A percentile compares a stretch with the other conserved stretches of the same genome.
These are phyloP conservation scores for Shinisaurus crocodilurus DNA, from an alignment of 2,113 vertebrate species.

Conservation along the genomic window DNA sequence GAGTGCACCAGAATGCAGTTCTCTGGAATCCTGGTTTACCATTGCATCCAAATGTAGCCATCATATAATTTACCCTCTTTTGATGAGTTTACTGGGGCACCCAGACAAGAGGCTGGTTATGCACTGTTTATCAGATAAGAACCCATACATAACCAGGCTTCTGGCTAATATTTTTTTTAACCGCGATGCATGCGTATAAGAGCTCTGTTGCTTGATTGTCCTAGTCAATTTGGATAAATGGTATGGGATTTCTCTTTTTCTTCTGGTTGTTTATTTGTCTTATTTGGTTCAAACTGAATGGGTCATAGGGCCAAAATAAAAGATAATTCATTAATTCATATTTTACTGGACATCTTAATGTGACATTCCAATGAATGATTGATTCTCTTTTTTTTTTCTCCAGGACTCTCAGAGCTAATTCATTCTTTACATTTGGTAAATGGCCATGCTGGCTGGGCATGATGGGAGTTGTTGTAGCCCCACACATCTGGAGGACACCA, in stretches of 20 bases:
- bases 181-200: neutral
- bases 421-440: neutral
- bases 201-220: neutral
- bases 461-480: too few relatives aligned
- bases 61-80: too few relatives aligned
- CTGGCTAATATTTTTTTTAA: conserved; percentile 23
- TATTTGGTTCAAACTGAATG: neutral
- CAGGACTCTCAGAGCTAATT: neutral
- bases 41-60: too few relatives aligned
- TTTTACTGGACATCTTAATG: conserved; percentile 17
- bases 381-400: neutral
- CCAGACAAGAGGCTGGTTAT: too few relatives aligned
- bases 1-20: too few relatives aligned
- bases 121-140: neutral
- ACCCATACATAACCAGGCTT: neutral
- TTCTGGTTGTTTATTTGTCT: neutral
- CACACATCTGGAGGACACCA: too few relatives aligned
- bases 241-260: neutral
- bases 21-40: too few relatives aligned
- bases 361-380: neutral
- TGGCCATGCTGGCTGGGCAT: too few relatives aligned
- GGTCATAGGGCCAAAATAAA: neutral
- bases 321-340: conserved; percentile 3
- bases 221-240: neutral
- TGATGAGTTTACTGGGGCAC: too few relatives aligned